Conservation (phyloP, 2,797 vertebrate species). For the Liasis olivaceus region DNA sequence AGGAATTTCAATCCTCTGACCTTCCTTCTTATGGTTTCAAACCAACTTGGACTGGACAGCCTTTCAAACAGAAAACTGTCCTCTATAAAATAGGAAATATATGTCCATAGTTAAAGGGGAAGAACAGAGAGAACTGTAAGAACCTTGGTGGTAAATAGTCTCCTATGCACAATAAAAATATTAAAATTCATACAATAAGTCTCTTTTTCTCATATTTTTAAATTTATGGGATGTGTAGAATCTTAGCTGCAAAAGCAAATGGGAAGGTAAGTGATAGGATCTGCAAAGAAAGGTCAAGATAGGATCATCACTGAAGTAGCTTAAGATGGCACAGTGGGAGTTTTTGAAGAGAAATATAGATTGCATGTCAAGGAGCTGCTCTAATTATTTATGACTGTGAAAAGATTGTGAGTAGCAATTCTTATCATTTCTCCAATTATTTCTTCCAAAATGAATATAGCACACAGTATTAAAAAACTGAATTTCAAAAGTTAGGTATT, state of each 20-base stretch:
- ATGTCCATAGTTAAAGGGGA: background rate
- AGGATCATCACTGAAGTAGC: constrained; percentile 17
- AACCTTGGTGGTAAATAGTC: no score
- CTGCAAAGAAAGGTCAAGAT: constrained; percentile 16
- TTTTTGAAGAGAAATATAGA: constrained; percentile 2
- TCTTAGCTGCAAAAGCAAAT: constrained; percentile 15
- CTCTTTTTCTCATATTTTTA: background rate
- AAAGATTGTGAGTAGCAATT: constrained; percentile 6
- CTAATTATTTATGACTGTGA: constrained; percentile 26
- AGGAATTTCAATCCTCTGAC: background rate
- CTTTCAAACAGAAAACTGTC: background rate
- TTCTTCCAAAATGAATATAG: background rate
- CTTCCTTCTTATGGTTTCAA: background rate
- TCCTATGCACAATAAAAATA: background rate
- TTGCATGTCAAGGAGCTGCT: constrained; percentile 8
- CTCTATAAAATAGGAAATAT: background rate
- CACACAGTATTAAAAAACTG: background rate
- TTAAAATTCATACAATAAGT: background rate
- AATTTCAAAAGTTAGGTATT: background rate
- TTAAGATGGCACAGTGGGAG: constrained; percentile 12
- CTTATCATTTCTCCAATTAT: background rate
- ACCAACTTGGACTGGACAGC: background rate
- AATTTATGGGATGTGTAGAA: background rate
- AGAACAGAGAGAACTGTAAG: background rate
- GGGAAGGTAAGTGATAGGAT: background rate